Evolutionary conservation across 2,113 vertebrate genomes (phyloP).

Genomic region (Mus musculus): DNA sequence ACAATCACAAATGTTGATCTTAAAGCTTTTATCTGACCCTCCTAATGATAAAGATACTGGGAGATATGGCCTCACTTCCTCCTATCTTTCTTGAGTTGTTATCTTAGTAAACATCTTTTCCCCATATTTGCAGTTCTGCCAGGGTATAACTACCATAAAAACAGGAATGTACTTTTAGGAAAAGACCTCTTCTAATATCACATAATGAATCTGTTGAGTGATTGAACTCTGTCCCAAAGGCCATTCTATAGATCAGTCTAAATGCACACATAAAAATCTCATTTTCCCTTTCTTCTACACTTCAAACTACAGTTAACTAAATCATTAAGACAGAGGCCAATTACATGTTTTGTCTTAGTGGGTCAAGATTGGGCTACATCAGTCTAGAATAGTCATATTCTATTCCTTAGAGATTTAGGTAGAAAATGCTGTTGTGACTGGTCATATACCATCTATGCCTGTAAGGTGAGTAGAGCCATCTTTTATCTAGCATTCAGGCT

Average conservation of each 20-base stretch:
- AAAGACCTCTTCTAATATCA: neutral
- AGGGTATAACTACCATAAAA: neutral
- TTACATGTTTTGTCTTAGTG: neutral
- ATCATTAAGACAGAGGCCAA: neutral
- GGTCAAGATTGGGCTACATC: neutral
- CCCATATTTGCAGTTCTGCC: neutral
- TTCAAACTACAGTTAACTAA: neutral
- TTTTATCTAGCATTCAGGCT: neutral
- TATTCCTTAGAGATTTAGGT: neutral
- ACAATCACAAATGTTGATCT: neutral
- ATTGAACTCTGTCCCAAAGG: neutral
- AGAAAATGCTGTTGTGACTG: neutral
- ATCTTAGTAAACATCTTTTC: neutral
- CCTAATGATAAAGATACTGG: neutral
- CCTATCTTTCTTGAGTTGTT: neutral
- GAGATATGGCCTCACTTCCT: neutral
- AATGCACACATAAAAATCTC: conserved; percentile 3
- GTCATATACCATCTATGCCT: neutral
- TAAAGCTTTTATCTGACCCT: neutral
- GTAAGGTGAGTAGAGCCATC: neutral
- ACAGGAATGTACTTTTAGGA: neutral
- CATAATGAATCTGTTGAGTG: neutral
- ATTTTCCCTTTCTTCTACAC: neutral
- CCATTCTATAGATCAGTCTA: neutral
- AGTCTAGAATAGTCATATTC: neutral